Evolutionary conservation across 2,888 invertebrate genomes (phyloP).

Genomic region (Ophion ventricosus): DNA sequence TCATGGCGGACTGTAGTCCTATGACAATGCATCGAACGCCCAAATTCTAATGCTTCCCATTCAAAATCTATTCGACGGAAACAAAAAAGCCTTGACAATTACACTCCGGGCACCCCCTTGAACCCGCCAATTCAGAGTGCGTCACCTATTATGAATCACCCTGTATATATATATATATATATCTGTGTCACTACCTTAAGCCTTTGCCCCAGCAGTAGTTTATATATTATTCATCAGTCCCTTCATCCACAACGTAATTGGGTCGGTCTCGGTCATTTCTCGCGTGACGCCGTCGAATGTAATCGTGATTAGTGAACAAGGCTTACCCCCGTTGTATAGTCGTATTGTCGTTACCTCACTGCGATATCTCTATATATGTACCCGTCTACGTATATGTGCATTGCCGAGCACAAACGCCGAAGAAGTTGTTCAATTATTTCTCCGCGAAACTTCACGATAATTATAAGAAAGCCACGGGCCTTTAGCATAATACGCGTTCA

Average conservation of each 20-base stretch:
- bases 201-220: conserved; percentile 7
- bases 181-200: background rate
- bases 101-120: too few relatives aligned
- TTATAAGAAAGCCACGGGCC: conserved; percentile 60
- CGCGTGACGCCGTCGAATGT: conserved; percentile 63
- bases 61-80: too few relatives aligned
- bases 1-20: too few relatives aligned
- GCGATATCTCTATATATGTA: conserved; percentile 23
- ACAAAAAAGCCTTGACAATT: too few relatives aligned
- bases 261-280: conserved; percentile 56
- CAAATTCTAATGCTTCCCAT: too few relatives aligned
- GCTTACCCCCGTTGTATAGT: conserved; percentile 3
- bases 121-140: too few relatives aligned
- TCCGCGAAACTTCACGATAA: conserved; percentile 51
- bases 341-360: conserved; percentile 27
- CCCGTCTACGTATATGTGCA: background rate
- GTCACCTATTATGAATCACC: too few relatives aligned
- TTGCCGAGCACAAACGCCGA: conserved; percentile 31
- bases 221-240: conserved; percentile 25
- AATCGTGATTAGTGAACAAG: conserved; percentile 54
- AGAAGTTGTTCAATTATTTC: conserved; percentile 63
- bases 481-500: conserved; percentile 58
- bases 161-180: background rate
- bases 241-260: conserved; percentile 41
- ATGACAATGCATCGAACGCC: too few relatives aligned